phyloP scores from a whole-genome alignment of 2,797 vertebrate species.

The Notolepis coatsorum region DNA sequence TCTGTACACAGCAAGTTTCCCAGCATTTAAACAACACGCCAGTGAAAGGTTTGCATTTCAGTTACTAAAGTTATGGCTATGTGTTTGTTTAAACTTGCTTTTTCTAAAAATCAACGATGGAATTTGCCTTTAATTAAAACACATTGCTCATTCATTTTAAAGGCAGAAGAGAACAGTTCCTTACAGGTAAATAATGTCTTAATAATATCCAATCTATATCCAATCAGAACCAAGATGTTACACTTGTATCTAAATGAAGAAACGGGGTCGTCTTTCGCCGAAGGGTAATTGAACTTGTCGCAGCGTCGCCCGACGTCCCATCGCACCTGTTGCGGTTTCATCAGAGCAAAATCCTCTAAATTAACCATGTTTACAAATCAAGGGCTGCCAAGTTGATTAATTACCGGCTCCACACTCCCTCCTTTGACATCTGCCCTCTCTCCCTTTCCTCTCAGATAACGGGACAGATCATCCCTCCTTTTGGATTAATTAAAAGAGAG shows the following conservation, averaged over 20 bases:
- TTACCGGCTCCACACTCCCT: conserved; percentile 53
- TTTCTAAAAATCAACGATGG: no score
- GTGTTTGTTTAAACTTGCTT: no score
- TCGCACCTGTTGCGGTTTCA: conserved; percentile 38
- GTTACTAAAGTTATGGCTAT: no score
- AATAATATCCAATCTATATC: conserved; percentile 48
- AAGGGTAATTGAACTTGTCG: conserved; percentile 62
- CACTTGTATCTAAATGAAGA: conserved; percentile 62
- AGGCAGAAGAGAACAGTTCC: no score
- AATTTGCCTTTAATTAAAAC: no score
- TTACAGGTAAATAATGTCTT: no score
- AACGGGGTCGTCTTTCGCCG: conserved; percentile 41
- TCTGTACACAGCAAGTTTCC: no score
- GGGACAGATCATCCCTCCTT: conserved; percentile 63
- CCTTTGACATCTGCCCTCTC: conserved; percentile 68
- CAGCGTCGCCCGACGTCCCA: conserved; percentile 16
- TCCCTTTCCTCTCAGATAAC: conserved; percentile 55
- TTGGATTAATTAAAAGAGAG: conserved; percentile 75
- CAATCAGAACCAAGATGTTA: conserved; percentile 58
- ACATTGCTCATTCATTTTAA: no score
- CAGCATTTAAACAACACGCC: no score
- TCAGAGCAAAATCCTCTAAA: conserved; percentile 38
- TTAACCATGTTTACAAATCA: conserved; percentile 72
- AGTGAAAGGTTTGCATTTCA: no score
- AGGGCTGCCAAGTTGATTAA: conserved; percentile 70